Percentiles rank a stretch among this genome's conserved stretches.
Evolutionary conservation across 2,113 vertebrate species (phyloP).

Genomic region (Myocastor coypus): DNA sequence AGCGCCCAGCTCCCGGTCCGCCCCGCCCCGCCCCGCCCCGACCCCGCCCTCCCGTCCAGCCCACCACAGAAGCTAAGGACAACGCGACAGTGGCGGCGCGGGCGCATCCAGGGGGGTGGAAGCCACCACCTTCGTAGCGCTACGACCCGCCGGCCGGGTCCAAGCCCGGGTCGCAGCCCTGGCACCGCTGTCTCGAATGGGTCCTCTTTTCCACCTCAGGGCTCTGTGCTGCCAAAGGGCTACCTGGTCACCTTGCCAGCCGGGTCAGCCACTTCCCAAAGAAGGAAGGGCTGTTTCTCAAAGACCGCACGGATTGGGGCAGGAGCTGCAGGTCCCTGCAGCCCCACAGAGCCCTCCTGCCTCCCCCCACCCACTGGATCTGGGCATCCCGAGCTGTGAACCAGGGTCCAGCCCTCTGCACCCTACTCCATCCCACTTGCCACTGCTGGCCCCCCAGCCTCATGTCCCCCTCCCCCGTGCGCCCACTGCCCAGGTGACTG

Average conservation of each 20-base stretch:
- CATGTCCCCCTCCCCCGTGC: neutral
- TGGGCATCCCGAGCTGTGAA: neutral
- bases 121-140: slow-evolving; percentile 44
- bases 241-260: neutral
- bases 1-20: too few species aligned
- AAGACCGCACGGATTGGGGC: too few species aligned
- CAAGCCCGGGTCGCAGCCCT: neutral
- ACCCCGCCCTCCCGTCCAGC: neutral
- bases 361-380: neutral
- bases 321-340: neutral
- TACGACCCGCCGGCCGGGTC: neutral
- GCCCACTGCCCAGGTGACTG: neutral
- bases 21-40: neutral
- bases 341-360: neutral
- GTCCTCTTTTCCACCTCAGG: neutral
- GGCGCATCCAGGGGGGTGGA: neutral
- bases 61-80: neutral
- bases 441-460: accelerated
- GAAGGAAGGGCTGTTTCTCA: neutral
- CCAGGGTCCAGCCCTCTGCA: neutral
- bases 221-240: neutral
- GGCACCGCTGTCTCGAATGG: neutral
- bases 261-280: accelerated
- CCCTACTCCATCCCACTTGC: neutral
- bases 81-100: neutral